Evolutionary conservation across 2,797 vertebrate species (phyloP), one percentile per base, ranked within the genome.

Genomic region (Chromis chromis): DNA sequence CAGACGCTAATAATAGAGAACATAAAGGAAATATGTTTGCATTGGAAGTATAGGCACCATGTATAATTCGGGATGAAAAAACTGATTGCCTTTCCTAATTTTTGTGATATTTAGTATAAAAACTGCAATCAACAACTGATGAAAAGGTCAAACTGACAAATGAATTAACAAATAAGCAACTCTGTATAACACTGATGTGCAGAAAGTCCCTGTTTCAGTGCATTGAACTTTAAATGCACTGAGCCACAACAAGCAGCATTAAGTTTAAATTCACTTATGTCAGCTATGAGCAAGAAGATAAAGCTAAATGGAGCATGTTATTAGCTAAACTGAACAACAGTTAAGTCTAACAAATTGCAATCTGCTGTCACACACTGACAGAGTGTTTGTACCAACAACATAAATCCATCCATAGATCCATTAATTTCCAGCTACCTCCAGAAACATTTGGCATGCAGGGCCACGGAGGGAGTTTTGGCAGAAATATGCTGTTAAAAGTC

Each of bases 341-440:
- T 17, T 42, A 14, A 48, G n/a, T 21, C 17, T 48, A 7, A 48
- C n/a, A 21, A 48, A n/a, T n/a, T 8, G n/a, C 19, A 48, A 48
- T 48, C n/a, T n/a, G 46, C n/a, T 8, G n/a, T 48, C 19, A 48
- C 46, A 21, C 9, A 48, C 8, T 21, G 46, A 48, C 46, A 48
- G n/a, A 21, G 17, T 16, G 44, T 49, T 57, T 50, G 16, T 56
- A 52, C 62, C 28, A 55, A 31, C 8, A 22, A 42, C 28, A 48
- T 63, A 60, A 68, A 69, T 40, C 36, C 44, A 62, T 58, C 24
- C 50, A 27, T 63, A 56, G 64, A 69, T 40, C 36, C 44, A 62
- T 58, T 31, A 42, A 27, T 56, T 25, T 25, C 33, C 48, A 70
- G 24, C 31, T 62, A 36, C 33, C 46, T 49, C 12, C 54, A 56